Base-by-base conservation (phyloP, 37 sponge, comb jelly and placozoan genomes). In the Amphimedon queenslandica region DNA sequence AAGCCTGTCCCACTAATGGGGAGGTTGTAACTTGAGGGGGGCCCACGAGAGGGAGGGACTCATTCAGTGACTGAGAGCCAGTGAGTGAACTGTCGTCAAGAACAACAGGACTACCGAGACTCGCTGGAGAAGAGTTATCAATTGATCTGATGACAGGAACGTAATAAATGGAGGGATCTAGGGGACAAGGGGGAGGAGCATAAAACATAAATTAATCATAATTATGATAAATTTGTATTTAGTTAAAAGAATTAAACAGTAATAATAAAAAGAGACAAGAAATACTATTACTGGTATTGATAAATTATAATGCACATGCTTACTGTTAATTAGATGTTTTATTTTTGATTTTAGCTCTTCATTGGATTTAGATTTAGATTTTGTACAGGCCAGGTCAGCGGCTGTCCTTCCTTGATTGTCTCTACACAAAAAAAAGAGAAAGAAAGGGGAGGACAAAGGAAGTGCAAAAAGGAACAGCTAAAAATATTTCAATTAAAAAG, bases 81-180 rank as follows among this genome's bases (percentile, higher is more conserved):
- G 30, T 39, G 28, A 1, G 78, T 18, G 40, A 2, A 51, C 55
- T 34, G 24, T 86, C 80, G 2, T 42, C 55, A 16, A 79, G 55
- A 16, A 60, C 71, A 35, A 64, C 78, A 0, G 85, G 93, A 13
- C 38, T 73, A 28, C 88, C 92, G 40, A 97, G 82, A n/a, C 72
- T 33, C 23, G 98, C 96, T 11, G 89, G 92, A 4, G 80, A 73
- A 41, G 90, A 77, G 58, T 97, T 94, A 74, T 91, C 98, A 55
- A 60, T 72, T 57, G 95, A 36, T 47, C 98, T 86, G n/a, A 81
- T 81, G 47, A 97, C 87, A 36, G 98, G 93, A n/a, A 96, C 86
- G 36, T 77, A 96, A 35, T 65, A 90, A 16, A 75, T 79, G 21
- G 66, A 84, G 43, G 92, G 86, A 6, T 71, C 81, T 88, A 37